Percentiles rank a stretch among this genome's conserved stretches.
These are phyloP conservation scores for Cordilura impudica DNA, from an alignment of 2,888 invertebrate genomes.

Conservation along the genomic window DNA sequence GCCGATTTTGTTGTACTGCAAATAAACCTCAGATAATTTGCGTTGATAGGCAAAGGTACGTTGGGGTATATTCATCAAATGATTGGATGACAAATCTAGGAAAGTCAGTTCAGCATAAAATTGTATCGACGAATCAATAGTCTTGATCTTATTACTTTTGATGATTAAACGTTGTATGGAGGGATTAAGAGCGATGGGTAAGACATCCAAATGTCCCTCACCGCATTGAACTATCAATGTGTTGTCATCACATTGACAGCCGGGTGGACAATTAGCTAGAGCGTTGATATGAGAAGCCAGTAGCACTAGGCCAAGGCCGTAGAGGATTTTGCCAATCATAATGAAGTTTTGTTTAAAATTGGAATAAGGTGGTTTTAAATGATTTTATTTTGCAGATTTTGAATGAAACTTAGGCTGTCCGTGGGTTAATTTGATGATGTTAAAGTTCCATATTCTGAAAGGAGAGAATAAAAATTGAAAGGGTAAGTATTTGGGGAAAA, in stretches of 20 bases:
- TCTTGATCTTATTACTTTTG: conserved; percentile 91
- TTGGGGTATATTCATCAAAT: conserved; percentile 88
- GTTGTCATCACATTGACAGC: conserved; percentile 93
- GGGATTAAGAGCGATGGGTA: conserved; percentile 94
- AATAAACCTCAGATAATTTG: conserved; percentile 88
- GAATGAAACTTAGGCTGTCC: conserved; percentile 1
- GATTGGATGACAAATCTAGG: conserved; percentile 90
- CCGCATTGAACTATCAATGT: conserved; percentile 91
- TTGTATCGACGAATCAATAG: conserved; percentile 92
- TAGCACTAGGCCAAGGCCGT: conserved; percentile 33
- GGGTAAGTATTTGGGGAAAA: background rate
- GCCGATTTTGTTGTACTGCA: conserved; percentile 91
- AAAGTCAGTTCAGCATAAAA: conserved; percentile 92
- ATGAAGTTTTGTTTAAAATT: background rate
- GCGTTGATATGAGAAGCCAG: conserved; percentile 57
- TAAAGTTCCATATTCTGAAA: conserved; percentile 63
- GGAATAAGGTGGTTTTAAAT: background rate
- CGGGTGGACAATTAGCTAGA: conserved; percentile 88
- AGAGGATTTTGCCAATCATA: conserved; percentile 34
- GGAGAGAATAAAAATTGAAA: background rate
- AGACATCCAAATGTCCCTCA: conserved; percentile 90
- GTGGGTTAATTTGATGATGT: conserved; percentile 12
- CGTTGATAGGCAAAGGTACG: conserved; percentile 90
- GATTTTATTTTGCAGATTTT: background rate
- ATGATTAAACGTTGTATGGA: conserved; percentile 91